phyloP scores from a whole-genome alignment of 2,797 vertebrate genomes.

The Helostoma temminkii region DNA sequence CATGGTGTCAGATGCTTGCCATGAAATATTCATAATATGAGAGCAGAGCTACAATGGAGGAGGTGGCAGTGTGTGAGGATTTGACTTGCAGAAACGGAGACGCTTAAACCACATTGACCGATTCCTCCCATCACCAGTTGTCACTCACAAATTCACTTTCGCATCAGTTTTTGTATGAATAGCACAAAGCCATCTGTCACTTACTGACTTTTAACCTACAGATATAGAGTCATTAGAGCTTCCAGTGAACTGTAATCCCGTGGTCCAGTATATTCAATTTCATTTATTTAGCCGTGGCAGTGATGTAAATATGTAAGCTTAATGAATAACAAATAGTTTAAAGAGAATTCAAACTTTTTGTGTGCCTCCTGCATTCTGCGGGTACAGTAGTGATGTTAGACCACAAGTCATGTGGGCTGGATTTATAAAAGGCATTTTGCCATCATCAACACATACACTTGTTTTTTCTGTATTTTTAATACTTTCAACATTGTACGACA shows the following conservation, averaged over 20 bases:
- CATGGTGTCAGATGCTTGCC: constrained; percentile 80
- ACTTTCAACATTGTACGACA: too few relatives aligned
- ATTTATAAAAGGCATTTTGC: too few relatives aligned
- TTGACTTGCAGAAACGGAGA: constrained; percentile 80
- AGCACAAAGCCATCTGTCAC: constrained; percentile 54
- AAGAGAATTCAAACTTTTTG: not conserved
- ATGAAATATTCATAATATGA: constrained; percentile 84
- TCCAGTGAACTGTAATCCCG: constrained; percentile 13
- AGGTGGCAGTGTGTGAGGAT: constrained; percentile 72
- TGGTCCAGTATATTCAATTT: constrained; percentile 26
- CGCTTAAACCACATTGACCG: constrained; percentile 71
- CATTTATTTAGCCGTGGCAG: constrained; percentile 15
- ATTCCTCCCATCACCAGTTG: constrained; percentile 72
- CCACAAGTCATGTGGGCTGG: too few relatives aligned
- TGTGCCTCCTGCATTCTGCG: too few relatives aligned
- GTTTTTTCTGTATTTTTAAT: too few relatives aligned
- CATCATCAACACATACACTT: too few relatives aligned
- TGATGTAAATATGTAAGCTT: not conserved
- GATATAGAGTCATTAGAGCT: constrained; percentile 36
- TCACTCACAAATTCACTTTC: constrained; percentile 76
- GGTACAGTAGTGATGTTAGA: too few relatives aligned
- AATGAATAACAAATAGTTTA: not conserved
- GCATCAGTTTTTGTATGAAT: constrained; percentile 58
- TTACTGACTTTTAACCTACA: constrained; percentile 55
- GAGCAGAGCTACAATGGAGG: constrained; percentile 79